A percentile compares a stretch with the other conserved stretches of the same genome.
These are phyloP conservation scores for Nasua narica DNA, from an alignment of 2,797 vertebrate species.

Conservation along the genomic window DNA sequence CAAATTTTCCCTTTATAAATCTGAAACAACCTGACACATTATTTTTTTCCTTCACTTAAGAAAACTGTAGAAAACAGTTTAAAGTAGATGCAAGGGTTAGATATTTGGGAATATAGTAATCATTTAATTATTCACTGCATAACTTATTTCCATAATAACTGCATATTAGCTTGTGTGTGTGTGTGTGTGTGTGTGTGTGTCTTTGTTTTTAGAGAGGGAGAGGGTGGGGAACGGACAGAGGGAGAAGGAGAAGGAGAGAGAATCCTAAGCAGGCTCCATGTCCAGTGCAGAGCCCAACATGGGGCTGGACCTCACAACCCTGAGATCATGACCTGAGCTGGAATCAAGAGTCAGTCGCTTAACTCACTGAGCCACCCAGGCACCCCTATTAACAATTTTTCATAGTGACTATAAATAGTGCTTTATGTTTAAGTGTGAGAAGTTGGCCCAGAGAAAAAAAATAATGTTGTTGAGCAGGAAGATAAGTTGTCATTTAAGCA, in stretches of 20 bases:
- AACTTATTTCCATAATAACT: not conserved
- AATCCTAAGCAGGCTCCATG: not conserved
- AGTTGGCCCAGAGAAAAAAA: not conserved
- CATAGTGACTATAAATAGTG: not conserved
- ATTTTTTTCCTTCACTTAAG: not conserved
- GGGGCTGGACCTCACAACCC: not conserved
- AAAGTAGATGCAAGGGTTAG: conserved; percentile 14
- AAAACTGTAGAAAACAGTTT: not conserved
- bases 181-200: not conserved
- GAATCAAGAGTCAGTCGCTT: not conserved
- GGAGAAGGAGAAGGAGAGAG: not conserved
- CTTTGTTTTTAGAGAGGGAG: not conserved
- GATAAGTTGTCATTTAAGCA: not conserved
- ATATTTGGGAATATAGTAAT: not conserved
- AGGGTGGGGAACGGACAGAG: not conserved
- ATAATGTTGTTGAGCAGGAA: not conserved
- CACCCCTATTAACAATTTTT: not conserved
- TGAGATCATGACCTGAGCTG: not conserved
- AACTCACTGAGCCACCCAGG: not conserved
- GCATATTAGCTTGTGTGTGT: not conserved
- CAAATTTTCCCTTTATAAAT: not conserved
- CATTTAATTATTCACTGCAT: not conserved
- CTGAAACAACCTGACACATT: not conserved
- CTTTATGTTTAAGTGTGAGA: conserved; percentile 4
- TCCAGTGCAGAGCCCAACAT: not conserved